Evolutionary conservation across 2,888 invertebrate genomes (phyloP), one percentile per base, ranked within the genome.

Genomic region (Melanostoma mellinum): DNA sequence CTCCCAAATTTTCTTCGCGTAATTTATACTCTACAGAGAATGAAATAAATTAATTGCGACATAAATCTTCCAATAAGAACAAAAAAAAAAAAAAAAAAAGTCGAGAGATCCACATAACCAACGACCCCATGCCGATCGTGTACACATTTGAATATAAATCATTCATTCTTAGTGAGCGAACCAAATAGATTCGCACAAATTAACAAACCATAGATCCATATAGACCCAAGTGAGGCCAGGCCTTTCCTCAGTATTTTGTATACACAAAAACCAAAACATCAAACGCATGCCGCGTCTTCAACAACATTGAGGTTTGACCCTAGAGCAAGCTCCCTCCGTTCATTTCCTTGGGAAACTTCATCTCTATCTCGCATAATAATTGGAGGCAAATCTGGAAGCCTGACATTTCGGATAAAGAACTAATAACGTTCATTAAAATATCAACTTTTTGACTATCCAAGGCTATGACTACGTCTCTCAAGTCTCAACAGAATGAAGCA

Each of bases 41-140:
- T 72, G 73, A 78, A 56, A 82, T 78, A 82, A 82, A 82, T 82
- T 82, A 78, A 82, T 82, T 82, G 82, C 78, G 73, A 78, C 82
- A 78, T 82, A 82, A 82, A 82, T 82, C 82, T 78, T 58, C 63
- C 53, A 74, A 78, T 65, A 52, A 81, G 69, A 44, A 52, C 9
- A 48, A 69, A 75, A 56, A 56, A 36, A 48, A 58, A 35, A 53
- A 71, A 55, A 42, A 63, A 30, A 42, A 10, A 50, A 52, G 5
- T 35, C 35, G 8, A 33, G 10, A 50, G n/a, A 56, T 36, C 69
- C 63, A 68, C 63, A 71, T 40, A 72, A 61, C 63, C 65, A 69
- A 69, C 82, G 63, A 74, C 82, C 82, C 78, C 82, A 78, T 78
- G 78, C 65, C 73, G 69, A 38, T 68, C 58, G 58, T 78, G 20